Conservation (phyloP, 23 tunicate genomes). For the Halocynthia aurantium region DNA sequence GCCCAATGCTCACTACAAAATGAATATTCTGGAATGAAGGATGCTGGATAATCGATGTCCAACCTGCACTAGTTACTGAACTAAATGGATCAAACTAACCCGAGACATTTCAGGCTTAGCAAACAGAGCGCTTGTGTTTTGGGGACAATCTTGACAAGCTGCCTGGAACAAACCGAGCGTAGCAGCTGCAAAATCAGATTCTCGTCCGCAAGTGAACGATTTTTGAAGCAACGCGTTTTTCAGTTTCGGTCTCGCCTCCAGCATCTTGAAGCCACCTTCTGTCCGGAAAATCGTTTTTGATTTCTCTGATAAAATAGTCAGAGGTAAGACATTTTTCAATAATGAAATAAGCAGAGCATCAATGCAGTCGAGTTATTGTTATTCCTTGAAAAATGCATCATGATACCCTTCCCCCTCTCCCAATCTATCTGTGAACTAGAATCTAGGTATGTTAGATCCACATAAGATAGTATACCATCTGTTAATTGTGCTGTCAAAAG, state of each 20-base stretch:
- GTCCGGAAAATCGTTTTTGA: conserved; percentile 72
- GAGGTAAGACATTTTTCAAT: not conserved
- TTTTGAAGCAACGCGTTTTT: not conserved
- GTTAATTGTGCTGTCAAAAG: conserved; percentile 33
- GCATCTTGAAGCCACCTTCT: conserved; percentile 56
- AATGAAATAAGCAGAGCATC: no score
- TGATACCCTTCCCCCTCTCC: no score
- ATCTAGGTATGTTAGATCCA: not conserved
- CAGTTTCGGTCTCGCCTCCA: conserved; percentile 19
- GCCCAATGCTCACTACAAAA: no score
- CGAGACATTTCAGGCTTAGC: conserved; percentile 17
- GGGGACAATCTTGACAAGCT: conserved; percentile 45
- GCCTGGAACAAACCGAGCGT: conserved; percentile 29
- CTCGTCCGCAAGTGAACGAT: not conserved
- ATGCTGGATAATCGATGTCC: no score
- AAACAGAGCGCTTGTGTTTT: conserved; percentile 37
- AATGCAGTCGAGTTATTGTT: no score
- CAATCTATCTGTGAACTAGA: not conserved
- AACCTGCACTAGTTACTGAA: not conserved
- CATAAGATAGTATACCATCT: conserved; percentile 29
- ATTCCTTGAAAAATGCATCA: no score
- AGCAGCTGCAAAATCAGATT: conserved; percentile 52
- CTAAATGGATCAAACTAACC: conserved; percentile 16
- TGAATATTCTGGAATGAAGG: no score
- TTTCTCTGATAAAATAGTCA: conserved; percentile 30